Evolutionary conservation across 2,113 vertebrate species (phyloP).

Genomic region (Promerops cafer): DNA sequence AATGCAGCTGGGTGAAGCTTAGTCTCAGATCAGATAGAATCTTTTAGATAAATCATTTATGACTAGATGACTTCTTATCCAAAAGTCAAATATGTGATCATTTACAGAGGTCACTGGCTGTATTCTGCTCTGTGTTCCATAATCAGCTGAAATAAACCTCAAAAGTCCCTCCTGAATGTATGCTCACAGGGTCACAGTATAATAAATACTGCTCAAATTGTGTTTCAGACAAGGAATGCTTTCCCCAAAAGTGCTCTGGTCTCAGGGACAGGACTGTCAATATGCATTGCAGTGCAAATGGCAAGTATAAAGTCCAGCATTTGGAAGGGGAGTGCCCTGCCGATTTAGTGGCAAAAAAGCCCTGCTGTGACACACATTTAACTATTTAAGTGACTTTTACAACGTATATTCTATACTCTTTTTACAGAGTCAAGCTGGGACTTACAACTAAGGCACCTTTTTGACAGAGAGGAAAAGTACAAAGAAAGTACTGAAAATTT

Average conservation of each 20-base stretch:
- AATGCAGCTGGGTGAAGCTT: slow-evolving; percentile 25
- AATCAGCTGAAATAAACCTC: slow-evolving; percentile 55
- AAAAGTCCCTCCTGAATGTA: slow-evolving; percentile 25
- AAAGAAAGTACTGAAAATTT: background rate
- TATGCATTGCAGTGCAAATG: slow-evolving; percentile 3
- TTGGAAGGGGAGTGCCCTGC: slow-evolving; percentile 2
- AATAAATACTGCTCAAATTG: slow-evolving; percentile 51
- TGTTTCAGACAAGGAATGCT: slow-evolving; percentile 31
- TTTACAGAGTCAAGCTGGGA: background rate
- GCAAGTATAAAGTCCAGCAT: slow-evolving; percentile 22
- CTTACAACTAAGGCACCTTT: background rate
- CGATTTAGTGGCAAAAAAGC: background rate
- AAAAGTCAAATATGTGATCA: slow-evolving; percentile 62
- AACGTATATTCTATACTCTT: background rate
- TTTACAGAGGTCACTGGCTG: slow-evolving; percentile 61
- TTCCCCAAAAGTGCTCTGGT: background rate
- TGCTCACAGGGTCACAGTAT: slow-evolving; percentile 48
- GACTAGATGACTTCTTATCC: slow-evolving; percentile 54
- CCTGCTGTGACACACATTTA: background rate
- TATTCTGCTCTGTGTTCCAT: slow-evolving; percentile 37
- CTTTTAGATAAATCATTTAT: slow-evolving; percentile 56
- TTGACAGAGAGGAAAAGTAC: background rate
- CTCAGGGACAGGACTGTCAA: background rate
- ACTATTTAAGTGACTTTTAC: background rate
- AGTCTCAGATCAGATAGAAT: slow-evolving; percentile 49